Percentiles rank a stretch among this genome's conserved stretches.
Evolutionary conservation across 1,140 invertebrate species (phyloP).

Genomic region (Heliconius hewitsoni): DNA sequence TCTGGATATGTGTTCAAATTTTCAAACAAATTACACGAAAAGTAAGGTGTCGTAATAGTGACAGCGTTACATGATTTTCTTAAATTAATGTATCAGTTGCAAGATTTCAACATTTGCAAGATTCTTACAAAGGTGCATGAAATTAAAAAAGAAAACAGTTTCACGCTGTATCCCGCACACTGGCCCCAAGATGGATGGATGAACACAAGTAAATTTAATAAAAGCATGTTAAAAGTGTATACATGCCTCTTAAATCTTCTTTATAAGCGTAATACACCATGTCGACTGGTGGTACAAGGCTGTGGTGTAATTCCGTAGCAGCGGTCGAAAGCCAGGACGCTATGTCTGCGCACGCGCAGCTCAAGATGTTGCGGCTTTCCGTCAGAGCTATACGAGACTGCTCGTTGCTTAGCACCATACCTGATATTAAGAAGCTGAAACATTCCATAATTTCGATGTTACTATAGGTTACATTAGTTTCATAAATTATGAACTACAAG

Average conservation of each 20-base stretch:
- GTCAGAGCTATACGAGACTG: constrained; percentile 56
- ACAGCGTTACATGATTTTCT: too few species aligned
- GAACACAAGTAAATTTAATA: too few species aligned
- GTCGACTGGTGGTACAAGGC: constrained; percentile 65
- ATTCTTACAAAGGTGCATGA: too few species aligned
- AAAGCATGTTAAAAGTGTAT: background rate
- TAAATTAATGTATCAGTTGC: too few species aligned
- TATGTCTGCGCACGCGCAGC: constrained; percentile 65
- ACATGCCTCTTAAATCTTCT: constrained; percentile 67
- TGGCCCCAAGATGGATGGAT: too few species aligned
- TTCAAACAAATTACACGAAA: too few species aligned
- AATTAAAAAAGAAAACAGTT: too few species aligned
- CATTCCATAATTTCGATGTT: background rate
- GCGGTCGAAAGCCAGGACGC: constrained; percentile 64
- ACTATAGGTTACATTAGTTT: background rate
- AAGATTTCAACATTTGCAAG: too few species aligned
- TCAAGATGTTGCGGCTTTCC: constrained; percentile 56
- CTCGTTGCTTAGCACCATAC: constrained; percentile 70
- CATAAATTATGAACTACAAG: too few species aligned
- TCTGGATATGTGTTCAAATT: too few species aligned
- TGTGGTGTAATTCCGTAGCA: constrained; percentile 64
- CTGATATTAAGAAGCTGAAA: constrained; percentile 63
- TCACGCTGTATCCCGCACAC: too few species aligned
- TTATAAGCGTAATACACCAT: constrained; percentile 66
- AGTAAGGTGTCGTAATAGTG: too few species aligned